Conservation (phyloP, 2,888 invertebrate genomes). For the Pinctada fucata region DNA sequence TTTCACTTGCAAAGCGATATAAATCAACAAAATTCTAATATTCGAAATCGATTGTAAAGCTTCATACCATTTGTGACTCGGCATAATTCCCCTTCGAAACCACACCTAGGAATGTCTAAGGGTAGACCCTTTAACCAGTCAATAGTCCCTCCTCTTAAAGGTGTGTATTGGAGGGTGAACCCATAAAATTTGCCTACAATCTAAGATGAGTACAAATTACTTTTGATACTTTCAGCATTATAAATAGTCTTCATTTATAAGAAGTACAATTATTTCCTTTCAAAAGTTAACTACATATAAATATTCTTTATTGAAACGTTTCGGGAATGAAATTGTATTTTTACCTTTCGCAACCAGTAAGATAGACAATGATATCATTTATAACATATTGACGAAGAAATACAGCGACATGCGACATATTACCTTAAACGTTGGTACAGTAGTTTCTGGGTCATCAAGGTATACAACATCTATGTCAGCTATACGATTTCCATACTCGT, state of each 20-base stretch:
- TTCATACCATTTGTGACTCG: conserved; percentile 26
- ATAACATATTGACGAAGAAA: no score
- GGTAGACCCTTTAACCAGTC: conserved; percentile 49
- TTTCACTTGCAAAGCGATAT: no score
- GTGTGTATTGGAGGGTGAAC: conserved; percentile 32
- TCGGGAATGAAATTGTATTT: no score
- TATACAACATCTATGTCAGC: conserved; percentile 52
- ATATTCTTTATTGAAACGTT: no score
- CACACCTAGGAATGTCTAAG: conserved; percentile 46
- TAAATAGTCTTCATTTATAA: no score
- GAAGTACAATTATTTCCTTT: no score
- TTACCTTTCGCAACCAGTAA: no score
- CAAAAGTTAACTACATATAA: no score
- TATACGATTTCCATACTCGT: conserved; percentile 48
- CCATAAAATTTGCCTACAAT: conserved; percentile 50
- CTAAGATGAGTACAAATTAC: conserved; percentile 28
- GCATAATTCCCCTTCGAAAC: conserved; percentile 47
- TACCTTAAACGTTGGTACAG: conserved; percentile 43
- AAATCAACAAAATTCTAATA: no score
- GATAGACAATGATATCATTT: no score
- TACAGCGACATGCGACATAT: no score
- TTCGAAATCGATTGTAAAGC: no score
- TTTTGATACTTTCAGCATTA: not conserved
- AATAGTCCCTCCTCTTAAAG: conserved; percentile 29
- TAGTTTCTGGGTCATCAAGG: conserved; percentile 30